These are phyloP conservation scores for Dryoscopus gambensis DNA, from an alignment of 2,113 vertebrate species.

Conservation along the genomic window DNA sequence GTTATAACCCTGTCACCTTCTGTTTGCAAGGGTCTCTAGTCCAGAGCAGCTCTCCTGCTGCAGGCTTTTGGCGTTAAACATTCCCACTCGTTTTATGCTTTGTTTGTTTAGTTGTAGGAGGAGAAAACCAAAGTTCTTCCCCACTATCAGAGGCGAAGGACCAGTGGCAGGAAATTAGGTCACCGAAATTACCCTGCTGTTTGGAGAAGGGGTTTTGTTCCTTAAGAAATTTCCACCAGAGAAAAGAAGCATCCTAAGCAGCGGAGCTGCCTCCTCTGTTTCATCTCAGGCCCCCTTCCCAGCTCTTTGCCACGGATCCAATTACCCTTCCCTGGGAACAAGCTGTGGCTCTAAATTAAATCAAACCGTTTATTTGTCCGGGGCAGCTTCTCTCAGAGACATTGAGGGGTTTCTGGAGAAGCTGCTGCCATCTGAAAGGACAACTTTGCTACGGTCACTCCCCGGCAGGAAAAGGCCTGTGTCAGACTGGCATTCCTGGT, in stretches of 20 bases:
- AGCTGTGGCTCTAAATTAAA: constrained; percentile 51
- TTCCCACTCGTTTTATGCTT: background rate
- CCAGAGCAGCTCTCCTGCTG: background rate
- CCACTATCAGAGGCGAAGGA: background rate
- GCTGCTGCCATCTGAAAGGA: background rate
- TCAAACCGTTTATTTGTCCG: constrained; percentile 27
- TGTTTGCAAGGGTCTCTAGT: background rate
- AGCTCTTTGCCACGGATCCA: constrained; percentile 8
- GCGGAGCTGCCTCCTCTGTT: background rate
- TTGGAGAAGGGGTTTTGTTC: background rate
- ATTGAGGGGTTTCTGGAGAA: background rate
- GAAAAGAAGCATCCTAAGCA: background rate
- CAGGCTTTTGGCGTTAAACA: background rate
- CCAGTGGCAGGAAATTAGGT: background rate
- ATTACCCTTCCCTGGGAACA: constrained; percentile 41
- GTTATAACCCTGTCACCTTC: background rate
- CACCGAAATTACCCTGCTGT: background rate
- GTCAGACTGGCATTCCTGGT: background rate
- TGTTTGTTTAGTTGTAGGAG: background rate
- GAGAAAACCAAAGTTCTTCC: background rate
- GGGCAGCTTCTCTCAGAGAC: background rate
- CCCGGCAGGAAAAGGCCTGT: background rate
- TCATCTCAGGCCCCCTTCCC: background rate
- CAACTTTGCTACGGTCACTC: background rate
- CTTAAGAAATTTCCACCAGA: background rate